Percentiles rank a stretch among this genome's conserved stretches.
phyloP scores from a whole-genome alignment of 2,113 vertebrate genomes.

The Corythoichthys haematopterus region DNA sequence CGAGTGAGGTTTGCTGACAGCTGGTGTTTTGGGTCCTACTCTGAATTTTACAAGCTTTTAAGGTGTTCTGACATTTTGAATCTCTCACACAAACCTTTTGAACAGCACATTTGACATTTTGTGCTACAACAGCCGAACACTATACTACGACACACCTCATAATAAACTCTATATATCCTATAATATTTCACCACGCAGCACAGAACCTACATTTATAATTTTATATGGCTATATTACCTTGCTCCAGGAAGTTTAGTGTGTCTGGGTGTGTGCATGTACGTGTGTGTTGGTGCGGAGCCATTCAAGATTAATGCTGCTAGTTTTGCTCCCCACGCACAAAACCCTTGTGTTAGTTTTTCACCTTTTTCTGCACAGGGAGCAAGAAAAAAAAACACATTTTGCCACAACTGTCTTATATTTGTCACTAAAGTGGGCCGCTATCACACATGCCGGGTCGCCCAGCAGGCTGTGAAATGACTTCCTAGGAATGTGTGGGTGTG shows the following conservation, averaged over 20 bases:
- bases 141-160: background rate
- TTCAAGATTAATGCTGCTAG: slow-evolving; percentile 54
- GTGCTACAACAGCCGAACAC: background rate
- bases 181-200: slow-evolving; percentile 8
- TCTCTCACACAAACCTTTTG: slow-evolving; percentile 1
- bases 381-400: slow-evolving; percentile 36
- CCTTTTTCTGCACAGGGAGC: slow-evolving; percentile 25
- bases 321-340: slow-evolving; percentile 51
- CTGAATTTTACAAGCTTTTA: slow-evolving; percentile 1
- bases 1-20: background rate
- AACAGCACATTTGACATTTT: slow-evolving; percentile 10
- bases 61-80: slow-evolving; percentile 1
- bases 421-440: slow-evolving; percentile 32
- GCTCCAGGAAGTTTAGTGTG: slow-evolving; percentile 37
- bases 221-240: slow-evolving; percentile 7
- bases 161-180: background rate
- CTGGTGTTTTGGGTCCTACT: background rate
- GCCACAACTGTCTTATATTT: slow-evolving; percentile 42
- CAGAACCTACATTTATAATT: slow-evolving; percentile 19
- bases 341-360: slow-evolving; percentile 50
- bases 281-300: slow-evolving; percentile 24
- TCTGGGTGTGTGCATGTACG: background rate
- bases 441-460: slow-evolving; percentile 35
- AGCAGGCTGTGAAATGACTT: slow-evolving; percentile 59
- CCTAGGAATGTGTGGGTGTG: slow-evolving; percentile 5